Evolutionary conservation across 2,797 vertebrate genomes (phyloP).

Genomic region (Vespertilio murinus): DNA sequence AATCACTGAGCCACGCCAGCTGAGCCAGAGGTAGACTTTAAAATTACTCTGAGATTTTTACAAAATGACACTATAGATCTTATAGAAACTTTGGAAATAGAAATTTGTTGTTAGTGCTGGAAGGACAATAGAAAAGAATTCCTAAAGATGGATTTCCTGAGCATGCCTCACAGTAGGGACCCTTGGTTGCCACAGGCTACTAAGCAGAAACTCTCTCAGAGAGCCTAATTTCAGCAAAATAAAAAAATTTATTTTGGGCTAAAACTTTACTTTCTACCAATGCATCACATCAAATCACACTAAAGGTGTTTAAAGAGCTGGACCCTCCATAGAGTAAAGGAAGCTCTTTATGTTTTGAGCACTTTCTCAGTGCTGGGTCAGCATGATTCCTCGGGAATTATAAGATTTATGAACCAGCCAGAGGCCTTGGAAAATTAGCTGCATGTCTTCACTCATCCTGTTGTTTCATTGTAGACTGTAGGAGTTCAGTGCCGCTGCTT

Average conservation of each 20-base stretch:
- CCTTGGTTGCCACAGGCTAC: not conserved
- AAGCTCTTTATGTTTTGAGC: not conserved
- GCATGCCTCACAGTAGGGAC: not conserved
- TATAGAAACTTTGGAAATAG: not conserved
- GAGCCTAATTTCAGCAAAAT: not conserved
- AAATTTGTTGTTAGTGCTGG: not conserved
- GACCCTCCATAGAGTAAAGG: conserved; percentile 25
- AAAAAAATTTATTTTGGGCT: conserved; percentile 1
- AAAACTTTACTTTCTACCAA: not conserved
- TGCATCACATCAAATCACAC: not conserved
- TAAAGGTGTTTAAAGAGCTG: conserved; percentile 36
- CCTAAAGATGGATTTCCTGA: not conserved
- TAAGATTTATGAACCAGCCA: conserved; percentile 32
- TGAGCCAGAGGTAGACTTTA: not conserved
- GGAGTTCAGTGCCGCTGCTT: not conserved
- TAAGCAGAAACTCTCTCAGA: not conserved
- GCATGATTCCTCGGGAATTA: conserved; percentile 3
- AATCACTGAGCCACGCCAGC: too few relatives aligned
- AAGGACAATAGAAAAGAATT: not conserved
- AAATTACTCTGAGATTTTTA: not conserved
- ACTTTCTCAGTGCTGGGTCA: conserved; percentile 5
- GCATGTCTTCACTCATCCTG: not conserved
- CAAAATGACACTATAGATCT: not conserved
- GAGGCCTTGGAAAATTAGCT: conserved; percentile 50
- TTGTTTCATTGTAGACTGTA: conserved; percentile 43